These are phyloP conservation scores for Zapus hudsonius DNA, from an alignment of 2,113 vertebrate species.

Conservation along the genomic window DNA sequence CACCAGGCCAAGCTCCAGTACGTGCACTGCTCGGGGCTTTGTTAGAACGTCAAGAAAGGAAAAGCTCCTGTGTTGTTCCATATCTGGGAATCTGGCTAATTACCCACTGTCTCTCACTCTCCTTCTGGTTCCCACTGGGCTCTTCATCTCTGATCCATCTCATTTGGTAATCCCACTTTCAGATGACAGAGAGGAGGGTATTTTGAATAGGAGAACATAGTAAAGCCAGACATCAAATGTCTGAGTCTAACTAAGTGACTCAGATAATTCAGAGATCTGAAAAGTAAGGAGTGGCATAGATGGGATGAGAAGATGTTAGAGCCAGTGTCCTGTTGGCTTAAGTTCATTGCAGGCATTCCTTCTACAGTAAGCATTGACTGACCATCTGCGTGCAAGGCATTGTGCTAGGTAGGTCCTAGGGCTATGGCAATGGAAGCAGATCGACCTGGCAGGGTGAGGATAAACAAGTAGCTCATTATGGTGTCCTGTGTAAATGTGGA, in stretches of 20 bases:
- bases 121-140: neutral
- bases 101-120: neutral
- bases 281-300: neutral
- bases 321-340: neutral
- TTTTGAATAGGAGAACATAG: neutral
- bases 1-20: conserved; percentile 43
- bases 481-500: neutral
- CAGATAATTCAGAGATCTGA: neutral
- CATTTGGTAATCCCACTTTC: neutral
- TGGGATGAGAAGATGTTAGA: neutral
- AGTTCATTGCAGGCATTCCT: neutral
- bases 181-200: neutral
- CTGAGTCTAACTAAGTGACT: neutral
- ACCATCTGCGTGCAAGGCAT: neutral
- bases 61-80: neutral
- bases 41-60: neutral
- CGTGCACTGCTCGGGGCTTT: neutral
- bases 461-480: neutral
- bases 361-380: neutral
- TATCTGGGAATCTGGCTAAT: no score
- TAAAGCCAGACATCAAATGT: neutral
- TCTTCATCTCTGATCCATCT: neutral
- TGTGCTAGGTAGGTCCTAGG: neutral
- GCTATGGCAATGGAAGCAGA: neutral
- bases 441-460: neutral